phyloP scores from a whole-genome alignment of 1,140 invertebrate species.

The Ceratina japonica region DNA sequence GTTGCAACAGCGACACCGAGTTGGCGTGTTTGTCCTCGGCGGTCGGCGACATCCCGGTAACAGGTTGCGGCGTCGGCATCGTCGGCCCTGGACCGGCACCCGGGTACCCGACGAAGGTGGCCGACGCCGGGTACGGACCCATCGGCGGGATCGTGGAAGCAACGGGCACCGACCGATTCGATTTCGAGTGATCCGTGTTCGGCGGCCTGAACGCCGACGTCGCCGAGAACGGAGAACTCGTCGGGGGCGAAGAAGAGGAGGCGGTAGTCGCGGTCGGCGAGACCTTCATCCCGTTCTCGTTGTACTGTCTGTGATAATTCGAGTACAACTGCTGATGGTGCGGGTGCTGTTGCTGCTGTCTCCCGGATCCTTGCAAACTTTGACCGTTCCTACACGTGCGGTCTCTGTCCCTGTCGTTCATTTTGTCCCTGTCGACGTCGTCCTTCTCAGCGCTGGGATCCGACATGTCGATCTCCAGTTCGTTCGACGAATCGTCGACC shows the following conservation, averaged over 20 bases:
- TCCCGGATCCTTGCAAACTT: conserved; percentile 70
- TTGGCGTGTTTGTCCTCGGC: conserved; percentile 77
- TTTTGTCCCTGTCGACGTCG: conserved; percentile 78
- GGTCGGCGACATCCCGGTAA: conserved; percentile 67
- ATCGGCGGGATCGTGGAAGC: conserved; percentile 76
- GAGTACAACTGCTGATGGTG: conserved; percentile 62
- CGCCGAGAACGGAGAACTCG: conserved; percentile 82
- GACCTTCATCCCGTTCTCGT: conserved; percentile 67
- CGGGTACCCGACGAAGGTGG: conserved; percentile 84
- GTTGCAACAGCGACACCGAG: conserved; percentile 75
- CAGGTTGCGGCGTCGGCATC: conserved; percentile 73
- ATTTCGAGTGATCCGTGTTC: conserved; percentile 76
- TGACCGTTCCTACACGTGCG: conserved; percentile 77
- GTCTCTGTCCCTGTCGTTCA: conserved; percentile 76
- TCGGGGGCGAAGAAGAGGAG: conserved; percentile 74
- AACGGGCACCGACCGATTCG: conserved; percentile 66
- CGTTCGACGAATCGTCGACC: conserved; percentile 88
- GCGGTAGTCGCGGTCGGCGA: conserved; percentile 63
- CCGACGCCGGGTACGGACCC: conserved; percentile 83
- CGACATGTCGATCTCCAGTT: conserved; percentile 89
- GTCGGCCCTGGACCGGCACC: conserved; percentile 69
- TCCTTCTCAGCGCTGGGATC: conserved; percentile 80
- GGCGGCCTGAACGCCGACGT: conserved; percentile 89
- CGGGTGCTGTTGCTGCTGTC: conserved; percentile 61
- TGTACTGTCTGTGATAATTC: conserved; percentile 73